Conservation (phyloP, 37 sponge, comb jelly and placozoan genomes). For the Chondrosia reniformis region DNA sequence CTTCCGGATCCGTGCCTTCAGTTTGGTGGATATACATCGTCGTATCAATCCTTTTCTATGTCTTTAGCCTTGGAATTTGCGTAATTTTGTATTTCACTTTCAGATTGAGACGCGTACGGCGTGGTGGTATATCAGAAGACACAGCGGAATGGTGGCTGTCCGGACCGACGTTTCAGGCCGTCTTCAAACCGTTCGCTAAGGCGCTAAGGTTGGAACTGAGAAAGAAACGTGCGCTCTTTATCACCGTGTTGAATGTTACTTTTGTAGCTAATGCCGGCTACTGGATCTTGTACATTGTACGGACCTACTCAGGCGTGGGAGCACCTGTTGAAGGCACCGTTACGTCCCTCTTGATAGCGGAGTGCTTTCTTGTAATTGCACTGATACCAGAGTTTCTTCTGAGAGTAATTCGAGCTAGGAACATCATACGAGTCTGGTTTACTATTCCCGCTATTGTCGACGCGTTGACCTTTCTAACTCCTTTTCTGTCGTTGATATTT, state of each 20-base stretch:
- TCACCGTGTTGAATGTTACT: not conserved
- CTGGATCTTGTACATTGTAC: not conserved
- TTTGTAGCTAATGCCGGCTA: not conserved
- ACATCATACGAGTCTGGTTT: slow-evolving; percentile 46
- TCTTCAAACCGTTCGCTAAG: too few species aligned
- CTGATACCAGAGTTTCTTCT: slow-evolving; percentile 32
- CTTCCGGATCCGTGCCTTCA: not conserved
- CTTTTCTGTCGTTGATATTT: slow-evolving; percentile 42
- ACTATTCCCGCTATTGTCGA: slow-evolving; percentile 50
- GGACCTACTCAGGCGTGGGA: not conserved
- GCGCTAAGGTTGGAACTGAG: not conserved
- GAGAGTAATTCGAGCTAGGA: slow-evolving; percentile 33
- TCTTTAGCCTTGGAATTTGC: not conserved
- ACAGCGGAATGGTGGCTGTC: not conserved
- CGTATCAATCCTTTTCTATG: not conserved
- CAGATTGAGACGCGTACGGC: not conserved
- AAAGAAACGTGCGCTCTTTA: not conserved
- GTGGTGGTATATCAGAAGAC: not conserved
- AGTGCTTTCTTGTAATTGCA: slow-evolving; percentile 19
- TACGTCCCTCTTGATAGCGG: not conserved
- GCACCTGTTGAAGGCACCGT: not conserved
- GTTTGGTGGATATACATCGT: slow-evolving; percentile 11
- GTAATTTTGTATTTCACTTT: not conserved
- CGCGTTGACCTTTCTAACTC: slow-evolving; percentile 61
- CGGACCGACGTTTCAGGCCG: too few species aligned